A percentile compares a stretch with the other conserved stretches of the same genome.
These are phyloP conservation scores for Phocoena sinus DNA, from an alignment of 2,113 vertebrate genomes.

Conservation along the genomic window DNA sequence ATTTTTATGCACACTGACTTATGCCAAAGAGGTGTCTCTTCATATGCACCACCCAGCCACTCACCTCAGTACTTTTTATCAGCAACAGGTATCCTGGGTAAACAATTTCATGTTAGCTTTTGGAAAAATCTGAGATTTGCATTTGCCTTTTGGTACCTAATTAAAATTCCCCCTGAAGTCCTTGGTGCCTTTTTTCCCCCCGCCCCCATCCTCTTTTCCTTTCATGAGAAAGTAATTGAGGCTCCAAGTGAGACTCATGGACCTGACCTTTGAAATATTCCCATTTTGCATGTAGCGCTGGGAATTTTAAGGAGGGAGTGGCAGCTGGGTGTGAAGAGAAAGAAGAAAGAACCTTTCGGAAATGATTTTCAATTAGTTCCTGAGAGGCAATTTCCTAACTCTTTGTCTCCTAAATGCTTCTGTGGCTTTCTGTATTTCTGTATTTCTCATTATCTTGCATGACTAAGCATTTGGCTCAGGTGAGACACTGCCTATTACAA, in stretches of 20 bases:
- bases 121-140: background rate
- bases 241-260: background rate
- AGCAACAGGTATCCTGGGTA: background rate
- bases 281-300: background rate
- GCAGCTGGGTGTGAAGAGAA: background rate
- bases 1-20: fast-evolving
- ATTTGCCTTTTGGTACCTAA: background rate
- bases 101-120: background rate
- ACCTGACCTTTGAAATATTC: background rate
- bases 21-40: fast-evolving
- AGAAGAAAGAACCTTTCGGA: background rate
- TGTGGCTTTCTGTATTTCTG: slow-evolving; percentile 28
- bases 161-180: background rate
- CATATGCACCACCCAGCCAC: fast-evolving
- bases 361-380: slow-evolving; percentile 33
- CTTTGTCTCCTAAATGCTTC: slow-evolving; percentile 43
- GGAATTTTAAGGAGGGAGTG: background rate
- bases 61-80: fast-evolving
- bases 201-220: background rate
- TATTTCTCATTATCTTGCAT: slow-evolving; percentile 46
- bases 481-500: background rate
- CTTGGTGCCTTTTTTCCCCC: background rate
- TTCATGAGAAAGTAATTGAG: slow-evolving; percentile 19
- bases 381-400: slow-evolving; percentile 39
- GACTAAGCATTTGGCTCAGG: slow-evolving; percentile 49